phyloP scores from a whole-genome alignment of 1,140 invertebrate species.

The Hirudo medicinalis region DNA sequence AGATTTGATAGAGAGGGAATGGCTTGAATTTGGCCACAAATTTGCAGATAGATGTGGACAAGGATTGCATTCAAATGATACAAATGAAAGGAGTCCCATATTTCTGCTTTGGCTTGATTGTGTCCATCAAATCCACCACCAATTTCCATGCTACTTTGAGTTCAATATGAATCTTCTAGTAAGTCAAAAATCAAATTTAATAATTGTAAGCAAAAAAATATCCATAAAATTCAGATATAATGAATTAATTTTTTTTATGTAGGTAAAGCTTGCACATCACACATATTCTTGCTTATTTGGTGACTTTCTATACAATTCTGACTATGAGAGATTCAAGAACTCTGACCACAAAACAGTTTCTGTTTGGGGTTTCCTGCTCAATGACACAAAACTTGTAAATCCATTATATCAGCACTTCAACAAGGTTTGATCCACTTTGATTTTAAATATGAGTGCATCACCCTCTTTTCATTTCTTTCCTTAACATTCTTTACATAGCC shows the following conservation, averaged over 20 bases:
- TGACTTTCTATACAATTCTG: constrained; percentile 81
- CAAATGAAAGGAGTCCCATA: constrained; percentile 82
- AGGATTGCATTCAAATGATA: constrained; percentile 54
- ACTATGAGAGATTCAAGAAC: constrained; percentile 57
- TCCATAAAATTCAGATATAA: constrained; percentile 7
- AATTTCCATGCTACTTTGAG: constrained; percentile 86
- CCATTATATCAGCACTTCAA: constrained; percentile 56
- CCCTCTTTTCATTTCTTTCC: neutral
- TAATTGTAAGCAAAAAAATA: neutral
- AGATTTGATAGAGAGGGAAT: constrained; percentile 78
- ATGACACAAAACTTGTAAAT: constrained; percentile 58
- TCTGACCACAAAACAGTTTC: constrained; percentile 62
- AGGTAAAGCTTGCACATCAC: constrained; percentile 89
- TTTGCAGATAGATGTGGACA: constrained; percentile 87
- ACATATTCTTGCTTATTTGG: constrained; percentile 90
- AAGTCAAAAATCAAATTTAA: constrained; percentile 27
- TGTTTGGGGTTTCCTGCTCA: constrained; percentile 67
- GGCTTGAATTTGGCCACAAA: constrained; percentile 92
- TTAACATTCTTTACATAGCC: constrained; percentile 47
- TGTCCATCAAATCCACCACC: constrained; percentile 73
- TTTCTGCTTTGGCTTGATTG: constrained; percentile 96
- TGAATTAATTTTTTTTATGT: constrained; percentile 30
- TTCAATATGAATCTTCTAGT: constrained; percentile 86
- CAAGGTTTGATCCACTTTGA: neutral
- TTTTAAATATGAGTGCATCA: too few relatives aligned